A percentile compares a stretch with the other conserved stretches of the same genome.
Conservation (phyloP, 2,113 vertebrate genomes). For the Illadopsis cleaveri region DNA sequence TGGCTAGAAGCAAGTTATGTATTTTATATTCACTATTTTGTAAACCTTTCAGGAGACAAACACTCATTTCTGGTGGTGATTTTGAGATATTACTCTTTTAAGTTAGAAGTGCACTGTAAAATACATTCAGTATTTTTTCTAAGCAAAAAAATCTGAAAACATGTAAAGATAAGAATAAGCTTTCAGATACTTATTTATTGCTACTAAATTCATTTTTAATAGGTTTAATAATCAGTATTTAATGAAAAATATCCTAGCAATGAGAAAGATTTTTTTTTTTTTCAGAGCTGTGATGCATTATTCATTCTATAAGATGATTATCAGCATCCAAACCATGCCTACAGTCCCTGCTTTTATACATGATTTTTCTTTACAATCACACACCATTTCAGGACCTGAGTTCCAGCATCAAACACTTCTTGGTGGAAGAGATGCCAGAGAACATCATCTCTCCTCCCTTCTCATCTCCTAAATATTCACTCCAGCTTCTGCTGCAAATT, state of each 20-base stretch:
- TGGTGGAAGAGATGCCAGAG: neutral
- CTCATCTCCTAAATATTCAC: neutral
- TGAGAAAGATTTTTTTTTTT: neutral
- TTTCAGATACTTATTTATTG: neutral
- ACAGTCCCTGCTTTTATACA: neutral
- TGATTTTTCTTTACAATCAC: neutral
- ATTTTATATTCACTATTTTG: neutral
- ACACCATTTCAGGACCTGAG: neutral
- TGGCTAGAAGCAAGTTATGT: neutral
- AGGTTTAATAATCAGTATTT: neutral
- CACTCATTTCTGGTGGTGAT: neutral
- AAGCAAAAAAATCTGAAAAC: neutral
- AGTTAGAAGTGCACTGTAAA: neutral
- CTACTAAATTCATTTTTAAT: neutral
- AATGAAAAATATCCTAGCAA: neutral
- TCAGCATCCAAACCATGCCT: neutral
- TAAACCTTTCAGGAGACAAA: neutral
- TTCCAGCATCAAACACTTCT: constrained; percentile 2
- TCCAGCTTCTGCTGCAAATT: constrained; percentile 20
- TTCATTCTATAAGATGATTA: neutral
- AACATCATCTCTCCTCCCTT: neutral
- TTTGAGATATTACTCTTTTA: neutral
- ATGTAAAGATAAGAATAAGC: neutral
- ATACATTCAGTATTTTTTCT: neutral
- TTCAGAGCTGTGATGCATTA: neutral